Evolutionary conservation across 2,888 invertebrate genomes (phyloP).

Genomic region (Helicoverpa assulta): DNA sequence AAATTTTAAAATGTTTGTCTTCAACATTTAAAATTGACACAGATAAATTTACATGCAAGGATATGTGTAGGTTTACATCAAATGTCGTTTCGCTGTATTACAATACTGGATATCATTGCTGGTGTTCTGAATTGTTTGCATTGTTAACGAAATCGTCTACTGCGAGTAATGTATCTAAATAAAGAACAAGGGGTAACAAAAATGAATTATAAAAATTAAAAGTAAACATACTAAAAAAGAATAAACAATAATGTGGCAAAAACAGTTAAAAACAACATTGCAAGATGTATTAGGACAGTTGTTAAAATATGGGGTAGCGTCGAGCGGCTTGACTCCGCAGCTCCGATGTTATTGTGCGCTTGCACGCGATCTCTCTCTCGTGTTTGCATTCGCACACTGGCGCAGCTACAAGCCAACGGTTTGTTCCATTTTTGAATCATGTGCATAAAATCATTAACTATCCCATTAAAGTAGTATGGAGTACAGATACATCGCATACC

Average conservation of each 20-base stretch:
- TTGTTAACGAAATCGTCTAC: conserved; percentile 39
- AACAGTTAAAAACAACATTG: conserved; percentile 90
- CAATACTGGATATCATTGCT: conserved; percentile 29
- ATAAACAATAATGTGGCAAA: conserved; percentile 88
- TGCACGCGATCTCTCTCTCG: conserved; percentile 83
- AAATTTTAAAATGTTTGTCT: conserved; percentile 81
- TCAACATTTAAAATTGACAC: conserved; percentile 76
- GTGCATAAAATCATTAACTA: conserved; percentile 51
- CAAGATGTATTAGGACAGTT: conserved; percentile 91
- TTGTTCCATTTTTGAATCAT: conserved; percentile 63
- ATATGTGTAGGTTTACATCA: conserved; percentile 49
- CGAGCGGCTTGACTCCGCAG: conserved; percentile 82
- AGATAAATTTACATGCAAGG: conserved; percentile 90
- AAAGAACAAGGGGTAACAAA: conserved; percentile 66
- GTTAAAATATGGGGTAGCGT: conserved; percentile 90
- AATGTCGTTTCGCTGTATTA: conserved; percentile 28
- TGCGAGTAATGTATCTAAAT: conserved; percentile 35
- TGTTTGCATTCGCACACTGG: conserved; percentile 71
- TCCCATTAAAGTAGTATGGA: conserved; percentile 38
- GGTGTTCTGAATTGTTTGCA: conserved; percentile 29
- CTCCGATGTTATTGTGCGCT: conserved; percentile 82
- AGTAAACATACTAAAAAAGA: conserved; percentile 86
- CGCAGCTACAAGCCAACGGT: conserved; percentile 62
- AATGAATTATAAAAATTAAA: conserved; percentile 85
- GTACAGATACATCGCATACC: conserved; percentile 36